Percentiles rank a stretch among this genome's conserved stretches.
Conservation (phyloP, 1,140 invertebrate species). For the Delia radicum region DNA sequence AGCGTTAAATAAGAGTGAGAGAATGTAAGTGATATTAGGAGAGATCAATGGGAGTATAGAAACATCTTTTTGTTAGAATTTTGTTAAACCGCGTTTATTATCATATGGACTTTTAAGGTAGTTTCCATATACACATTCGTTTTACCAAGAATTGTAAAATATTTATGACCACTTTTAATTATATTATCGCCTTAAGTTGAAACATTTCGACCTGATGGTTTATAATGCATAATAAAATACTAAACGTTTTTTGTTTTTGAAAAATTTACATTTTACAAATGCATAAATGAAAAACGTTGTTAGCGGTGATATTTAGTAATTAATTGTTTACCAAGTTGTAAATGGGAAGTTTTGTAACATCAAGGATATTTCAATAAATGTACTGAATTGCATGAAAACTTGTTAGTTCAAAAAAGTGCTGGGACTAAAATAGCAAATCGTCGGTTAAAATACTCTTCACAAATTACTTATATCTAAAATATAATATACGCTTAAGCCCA, state of each 20-base stretch:
- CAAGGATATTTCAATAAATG: no score
- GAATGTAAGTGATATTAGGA: neutral
- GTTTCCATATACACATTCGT: neutral
- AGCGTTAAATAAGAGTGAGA: neutral
- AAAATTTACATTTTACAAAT: neutral
- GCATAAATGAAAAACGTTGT: no score
- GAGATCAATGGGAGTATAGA: no score
- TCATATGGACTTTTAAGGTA: neutral
- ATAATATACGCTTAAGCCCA: no score
- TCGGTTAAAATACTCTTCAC: no score
- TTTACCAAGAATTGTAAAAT: neutral
- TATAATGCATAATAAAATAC: constrained; percentile 8
- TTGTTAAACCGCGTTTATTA: neutral
- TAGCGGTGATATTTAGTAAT: no score
- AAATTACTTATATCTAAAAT: no score
- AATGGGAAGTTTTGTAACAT: no score
- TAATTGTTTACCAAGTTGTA: no score
- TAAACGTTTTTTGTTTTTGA: constrained; percentile 1
- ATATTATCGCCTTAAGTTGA: neutral
- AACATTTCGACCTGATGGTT: neutral
- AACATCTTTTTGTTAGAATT: neutral
- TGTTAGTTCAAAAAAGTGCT: no score
- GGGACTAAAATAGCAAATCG: no score
- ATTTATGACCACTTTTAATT: constrained; percentile 12
- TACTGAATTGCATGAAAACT: no score